Evolutionary conservation across 2,888 invertebrate genomes (phyloP).

Genomic region (Amblyjoppa proteus): DNA sequence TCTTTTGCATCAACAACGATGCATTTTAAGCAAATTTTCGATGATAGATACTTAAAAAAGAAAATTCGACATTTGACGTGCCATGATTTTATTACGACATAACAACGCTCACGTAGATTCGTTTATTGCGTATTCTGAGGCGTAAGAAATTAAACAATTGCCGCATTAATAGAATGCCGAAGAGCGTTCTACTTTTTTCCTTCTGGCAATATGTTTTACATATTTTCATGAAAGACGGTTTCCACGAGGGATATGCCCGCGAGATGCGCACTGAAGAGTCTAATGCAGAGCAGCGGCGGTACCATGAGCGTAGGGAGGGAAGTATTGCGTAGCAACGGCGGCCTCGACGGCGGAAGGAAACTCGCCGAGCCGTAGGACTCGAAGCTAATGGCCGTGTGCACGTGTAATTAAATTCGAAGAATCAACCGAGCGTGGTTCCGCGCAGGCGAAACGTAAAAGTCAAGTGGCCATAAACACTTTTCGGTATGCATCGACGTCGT

Average conservation of each 20-base stretch:
- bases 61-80: too few relatives aligned
- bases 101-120: neutral
- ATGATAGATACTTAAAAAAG: too few relatives aligned
- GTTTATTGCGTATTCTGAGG: too few relatives aligned
- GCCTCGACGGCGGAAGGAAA: constrained; percentile 67
- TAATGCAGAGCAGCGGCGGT: constrained; percentile 8
- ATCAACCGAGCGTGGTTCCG: constrained; percentile 68
- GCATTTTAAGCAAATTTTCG: too few relatives aligned
- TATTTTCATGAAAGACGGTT: neutral
- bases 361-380: constrained; percentile 67
- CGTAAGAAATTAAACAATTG: neutral
- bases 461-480: constrained; percentile 58
- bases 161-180: neutral
- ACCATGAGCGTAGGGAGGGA: neutral
- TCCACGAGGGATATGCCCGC: neutral
- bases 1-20: too few relatives aligned
- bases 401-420: constrained; percentile 78
- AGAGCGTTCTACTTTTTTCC: neutral
- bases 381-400: constrained; percentile 71
- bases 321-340: constrained; percentile 57
- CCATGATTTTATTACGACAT: too few relatives aligned
- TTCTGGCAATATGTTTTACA: neutral
- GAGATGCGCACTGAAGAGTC: constrained; percentile 6
- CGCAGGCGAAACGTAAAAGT: constrained; percentile 55
- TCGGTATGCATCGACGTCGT: constrained; percentile 21